Percentiles rank a stretch among this genome's conserved stretches.
phyloP scores from a whole-genome alignment of 2,113 vertebrate species.

The Indicator indicator region DNA sequence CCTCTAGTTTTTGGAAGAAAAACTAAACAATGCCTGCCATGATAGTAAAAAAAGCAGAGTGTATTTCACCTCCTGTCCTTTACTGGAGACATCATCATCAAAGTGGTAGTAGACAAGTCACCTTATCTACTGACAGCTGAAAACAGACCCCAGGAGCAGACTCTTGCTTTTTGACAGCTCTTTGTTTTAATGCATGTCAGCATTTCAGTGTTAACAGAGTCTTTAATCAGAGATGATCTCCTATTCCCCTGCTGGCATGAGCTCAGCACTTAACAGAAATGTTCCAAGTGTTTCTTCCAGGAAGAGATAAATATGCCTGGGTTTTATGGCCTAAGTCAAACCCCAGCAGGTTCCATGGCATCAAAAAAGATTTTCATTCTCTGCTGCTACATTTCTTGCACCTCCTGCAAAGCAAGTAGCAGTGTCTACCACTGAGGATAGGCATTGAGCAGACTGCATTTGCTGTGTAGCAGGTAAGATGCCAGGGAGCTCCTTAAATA shows the following conservation, averaged over 20 bases:
- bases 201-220: background rate
- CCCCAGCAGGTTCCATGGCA: background rate
- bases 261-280: constrained; percentile 39
- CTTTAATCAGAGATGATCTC: constrained; percentile 11
- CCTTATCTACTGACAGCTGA: background rate
- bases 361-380: background rate
- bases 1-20: background rate
- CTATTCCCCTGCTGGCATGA: background rate
- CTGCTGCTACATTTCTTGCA: background rate
- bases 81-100: background rate
- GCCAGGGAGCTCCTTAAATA: background rate
- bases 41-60: background rate
- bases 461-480: background rate
- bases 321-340: constrained; percentile 22
- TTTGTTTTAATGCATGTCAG: background rate
- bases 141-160: constrained; percentile 8
- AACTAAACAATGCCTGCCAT: background rate
- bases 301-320: constrained; percentile 37
- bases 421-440: background rate
- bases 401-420: background rate
- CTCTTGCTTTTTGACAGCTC: background rate
- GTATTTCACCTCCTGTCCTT: background rate
- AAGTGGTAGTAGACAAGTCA: background rate
- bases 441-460: background rate
- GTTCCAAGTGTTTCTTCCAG: constrained; percentile 11